A percentile compares a stretch with the other conserved stretches of the same genome.
Evolutionary conservation across 2,797 vertebrate genomes (phyloP).

Genomic region (Tympanoctomys barrerae): DNA sequence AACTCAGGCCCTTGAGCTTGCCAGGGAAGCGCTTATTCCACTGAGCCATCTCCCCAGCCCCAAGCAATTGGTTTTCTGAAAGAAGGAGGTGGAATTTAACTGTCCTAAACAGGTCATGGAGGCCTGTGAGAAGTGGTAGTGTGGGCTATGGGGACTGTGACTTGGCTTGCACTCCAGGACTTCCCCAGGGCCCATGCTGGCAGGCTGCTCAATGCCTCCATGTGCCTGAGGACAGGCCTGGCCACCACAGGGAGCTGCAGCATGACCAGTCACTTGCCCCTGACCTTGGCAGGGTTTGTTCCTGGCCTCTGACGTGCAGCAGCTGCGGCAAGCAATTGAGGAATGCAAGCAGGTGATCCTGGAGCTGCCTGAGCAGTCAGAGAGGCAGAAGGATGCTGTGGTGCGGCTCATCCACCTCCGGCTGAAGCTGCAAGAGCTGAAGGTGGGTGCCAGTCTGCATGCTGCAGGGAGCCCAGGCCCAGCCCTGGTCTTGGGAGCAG

Average conservation of each 20-base stretch:
- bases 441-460: slow-evolving; percentile 87
- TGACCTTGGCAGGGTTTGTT: slow-evolving; percentile 91
- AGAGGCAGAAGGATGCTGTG: slow-evolving; percentile 96
- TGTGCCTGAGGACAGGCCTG: neutral
- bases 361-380: slow-evolving; percentile 96
- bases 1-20: too few species aligned
- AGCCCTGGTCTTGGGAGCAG: rapidly evolving
- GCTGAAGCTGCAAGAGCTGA: slow-evolving; percentile 97
- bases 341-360: slow-evolving; percentile 96
- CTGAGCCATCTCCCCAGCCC: too few species aligned
- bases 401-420: slow-evolving; percentile 97
- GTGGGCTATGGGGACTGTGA: neutral
- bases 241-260: neutral
- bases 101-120: neutral
- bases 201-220: neutral
- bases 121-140: neutral
- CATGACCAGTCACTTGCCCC: neutral
- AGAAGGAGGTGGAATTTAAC: slow-evolving; percentile 23
- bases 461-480: rapidly evolving
- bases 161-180: neutral
- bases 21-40: too few species aligned
- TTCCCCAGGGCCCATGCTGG: neutral
- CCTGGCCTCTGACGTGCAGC: slow-evolving; percentile 94
- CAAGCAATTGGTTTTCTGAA: neutral
- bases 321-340: slow-evolving; percentile 95